These are phyloP conservation scores for Tenualosa thibaudeaui DNA, from an alignment of 2,797 vertebrate species.

Conservation along the genomic window DNA sequence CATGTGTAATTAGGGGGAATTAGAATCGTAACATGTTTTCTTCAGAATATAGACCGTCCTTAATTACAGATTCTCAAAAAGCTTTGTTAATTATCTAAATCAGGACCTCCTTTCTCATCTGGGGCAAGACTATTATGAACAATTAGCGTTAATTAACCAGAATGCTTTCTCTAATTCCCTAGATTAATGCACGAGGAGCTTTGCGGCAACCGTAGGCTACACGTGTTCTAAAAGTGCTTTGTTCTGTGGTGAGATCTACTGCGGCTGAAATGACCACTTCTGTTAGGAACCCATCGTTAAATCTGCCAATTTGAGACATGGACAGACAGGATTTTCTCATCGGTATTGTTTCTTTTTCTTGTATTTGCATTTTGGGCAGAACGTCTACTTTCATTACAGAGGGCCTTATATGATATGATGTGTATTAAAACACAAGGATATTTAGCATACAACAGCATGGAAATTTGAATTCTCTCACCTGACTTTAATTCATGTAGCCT, in stretches of 20 bases:
- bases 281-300: background rate
- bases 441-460: background rate
- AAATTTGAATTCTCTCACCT: background rate
- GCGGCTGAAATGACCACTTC: background rate
- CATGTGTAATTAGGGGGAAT: slow-evolving; percentile 66
- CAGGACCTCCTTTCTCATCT: slow-evolving; percentile 67
- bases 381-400: too few relatives aligned
- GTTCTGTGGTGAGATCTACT: slow-evolving; percentile 74
- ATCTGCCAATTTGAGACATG: background rate
- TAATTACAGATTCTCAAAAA: slow-evolving; percentile 72
- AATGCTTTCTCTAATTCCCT: slow-evolving; percentile 70
- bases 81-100: slow-evolving; percentile 78
- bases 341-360: background rate
- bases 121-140: slow-evolving; percentile 69
- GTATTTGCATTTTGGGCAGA: too few relatives aligned
- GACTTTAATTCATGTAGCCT: too few relatives aligned
- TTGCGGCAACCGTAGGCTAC: background rate
- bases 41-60: slow-evolving; percentile 63
- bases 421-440: too few relatives aligned
- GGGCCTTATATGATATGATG: too few relatives aligned
- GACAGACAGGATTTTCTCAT: background rate
- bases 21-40: slow-evolving; percentile 69
- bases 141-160: slow-evolving; percentile 77
- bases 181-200: slow-evolving; percentile 52
- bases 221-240: background rate